Evolutionary conservation across 2,113 vertebrate species (phyloP), one percentile per base, ranked within the genome.

Genomic region (Epinephelus cyanopodus): DNA sequence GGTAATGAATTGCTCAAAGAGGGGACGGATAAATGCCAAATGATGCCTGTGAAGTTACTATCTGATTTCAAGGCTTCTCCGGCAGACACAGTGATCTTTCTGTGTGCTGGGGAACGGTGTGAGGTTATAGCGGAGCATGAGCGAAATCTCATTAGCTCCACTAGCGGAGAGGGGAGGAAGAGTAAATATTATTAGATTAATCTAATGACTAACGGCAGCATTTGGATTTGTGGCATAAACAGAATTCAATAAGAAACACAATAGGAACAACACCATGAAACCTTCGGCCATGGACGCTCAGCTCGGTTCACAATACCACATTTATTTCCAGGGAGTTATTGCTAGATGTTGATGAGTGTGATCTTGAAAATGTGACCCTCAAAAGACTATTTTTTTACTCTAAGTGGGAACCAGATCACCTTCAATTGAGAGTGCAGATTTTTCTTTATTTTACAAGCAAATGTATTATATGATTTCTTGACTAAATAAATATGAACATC

Each of bases 141-240:
- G 79, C 77, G 86, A 92, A 95, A 95, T 94, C 90, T 93, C 87
- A 94, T 95, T 94, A 95, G 77, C 87, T 91, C 83, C 82, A 81
- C 73, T 70, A 82, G 87, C 58, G 60, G 85, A 89, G 87, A 90
- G 81, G 71, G 85, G 79, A 92, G 92, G 79, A 87, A 90, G 91
- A 88, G 77, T 86, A 87, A 86, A 86, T 86, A 88, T 92, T 90
- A 95, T 96, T 94, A 90, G 91, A 95, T 96, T 94, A 94, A 94
- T 94, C 79, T 95, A 95, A 96, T 94, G 93, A 94, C 93, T 83
- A 92, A 92, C 94, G 67, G 93, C 92, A 95, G 92, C 90, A 54
- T 93, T 95, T 95, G 94, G 93, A 95, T 96, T 96, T 95, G 92
- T 71, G 90, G 84, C 47, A 89, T 86, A 91, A 93, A 94, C 85